These are phyloP conservation scores for Trachemys scripta DNA, from an alignment of 2,113 vertebrate genomes.

Conservation along the genomic window DNA sequence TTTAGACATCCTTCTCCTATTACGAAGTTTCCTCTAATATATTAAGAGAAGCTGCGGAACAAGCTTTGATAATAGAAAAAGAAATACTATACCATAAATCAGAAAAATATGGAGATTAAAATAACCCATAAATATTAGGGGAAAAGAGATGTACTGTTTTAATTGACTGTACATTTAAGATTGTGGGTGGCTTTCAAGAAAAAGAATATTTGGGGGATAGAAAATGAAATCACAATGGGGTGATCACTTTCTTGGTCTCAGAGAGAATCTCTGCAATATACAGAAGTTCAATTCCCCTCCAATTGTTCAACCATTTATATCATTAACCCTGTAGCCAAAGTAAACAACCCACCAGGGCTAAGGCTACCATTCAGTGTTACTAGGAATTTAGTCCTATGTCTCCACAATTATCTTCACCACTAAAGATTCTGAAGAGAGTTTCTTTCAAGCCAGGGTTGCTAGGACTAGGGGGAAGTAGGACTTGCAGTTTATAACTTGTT, in stretches of 20 bases:
- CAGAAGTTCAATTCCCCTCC: constrained; percentile 44
- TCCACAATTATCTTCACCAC: constrained; percentile 49
- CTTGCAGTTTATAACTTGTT: not conserved
- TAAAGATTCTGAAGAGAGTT: constrained; percentile 21
- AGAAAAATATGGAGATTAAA: not conserved
- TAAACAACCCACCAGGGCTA: constrained; percentile 43
- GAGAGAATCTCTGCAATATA: constrained; percentile 46
- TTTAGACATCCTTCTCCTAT: not conserved
- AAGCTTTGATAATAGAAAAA: not conserved
- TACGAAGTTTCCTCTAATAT: not conserved
- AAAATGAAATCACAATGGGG: constrained; percentile 55
- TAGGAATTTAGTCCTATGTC: constrained; percentile 47
- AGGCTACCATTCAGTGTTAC: not conserved
- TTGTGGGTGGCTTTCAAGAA: not conserved
- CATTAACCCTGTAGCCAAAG: constrained; percentile 35
- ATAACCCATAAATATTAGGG: not conserved
- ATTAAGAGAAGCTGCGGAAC: not conserved
- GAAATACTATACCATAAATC: not conserved
- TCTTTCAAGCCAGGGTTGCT: constrained; percentile 42
- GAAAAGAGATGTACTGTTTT: not conserved
- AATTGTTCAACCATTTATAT: constrained; percentile 55
- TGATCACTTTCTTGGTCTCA: constrained; percentile 41
- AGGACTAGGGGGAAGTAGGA: not conserved
- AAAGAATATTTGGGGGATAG: constrained; percentile 46
- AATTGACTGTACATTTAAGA: not conserved